Evolutionary conservation across 2,113 vertebrate genomes (phyloP).

Genomic region (Cercocebus atys): DNA sequence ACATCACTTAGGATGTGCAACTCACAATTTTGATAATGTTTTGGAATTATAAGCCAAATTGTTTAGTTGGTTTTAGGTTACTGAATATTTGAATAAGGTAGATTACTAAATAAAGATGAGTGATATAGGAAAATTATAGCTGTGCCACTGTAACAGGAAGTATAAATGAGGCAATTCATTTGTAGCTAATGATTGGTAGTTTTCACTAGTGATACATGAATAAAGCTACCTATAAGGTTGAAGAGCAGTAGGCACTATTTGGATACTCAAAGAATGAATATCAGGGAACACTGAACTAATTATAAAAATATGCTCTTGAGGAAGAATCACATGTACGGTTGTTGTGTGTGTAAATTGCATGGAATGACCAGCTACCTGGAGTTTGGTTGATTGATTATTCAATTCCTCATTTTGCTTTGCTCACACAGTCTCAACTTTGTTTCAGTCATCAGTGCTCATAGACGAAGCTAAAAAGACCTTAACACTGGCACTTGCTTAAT

Average conservation of each 20-base stretch:
- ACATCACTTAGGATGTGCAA: background rate
- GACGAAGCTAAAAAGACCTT: constrained; percentile 34
- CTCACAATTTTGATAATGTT: constrained; percentile 13
- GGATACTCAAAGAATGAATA: background rate
- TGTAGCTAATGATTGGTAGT: background rate
- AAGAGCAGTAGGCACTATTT: background rate
- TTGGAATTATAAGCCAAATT: background rate
- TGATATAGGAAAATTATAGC: background rate
- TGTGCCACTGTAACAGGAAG: background rate
- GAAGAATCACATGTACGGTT: background rate
- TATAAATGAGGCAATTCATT: constrained; percentile 19
- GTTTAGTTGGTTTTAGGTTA: background rate
- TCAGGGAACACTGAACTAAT: background rate
- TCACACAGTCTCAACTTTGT: background rate
- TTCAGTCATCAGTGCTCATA: background rate
- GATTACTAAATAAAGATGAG: constrained; percentile 21
- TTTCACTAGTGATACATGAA: background rate
- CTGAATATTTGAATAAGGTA: background rate
- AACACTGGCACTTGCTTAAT: constrained; percentile 12
- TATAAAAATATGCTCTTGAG: background rate
- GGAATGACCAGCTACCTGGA: background rate
- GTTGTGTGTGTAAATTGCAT: background rate
- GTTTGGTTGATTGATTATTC: background rate
- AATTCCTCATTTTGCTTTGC: constrained; percentile 13
- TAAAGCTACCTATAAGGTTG: background rate